These are phyloP conservation scores for Polia nebulosa DNA, from an alignment of 2,888 invertebrate genomes.

Conservation along the genomic window DNA sequence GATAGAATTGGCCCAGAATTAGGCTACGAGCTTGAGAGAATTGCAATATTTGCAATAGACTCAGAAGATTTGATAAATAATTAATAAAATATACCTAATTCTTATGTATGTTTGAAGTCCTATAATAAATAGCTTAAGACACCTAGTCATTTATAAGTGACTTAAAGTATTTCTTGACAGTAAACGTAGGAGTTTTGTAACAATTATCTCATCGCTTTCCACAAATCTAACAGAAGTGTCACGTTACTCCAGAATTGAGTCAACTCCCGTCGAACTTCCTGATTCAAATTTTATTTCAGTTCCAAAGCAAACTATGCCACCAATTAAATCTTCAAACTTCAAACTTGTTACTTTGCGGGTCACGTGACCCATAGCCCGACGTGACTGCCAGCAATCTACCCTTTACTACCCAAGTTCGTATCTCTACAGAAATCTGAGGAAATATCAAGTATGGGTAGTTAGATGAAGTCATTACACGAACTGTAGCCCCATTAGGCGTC, in stretches of 20 bases:
- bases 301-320: conserved; percentile 44
- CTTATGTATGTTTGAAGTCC: too few species aligned
- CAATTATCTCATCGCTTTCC: too few species aligned
- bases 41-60: too few species aligned
- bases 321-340: conserved; percentile 54
- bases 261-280: conserved; percentile 17
- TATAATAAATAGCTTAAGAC: too few species aligned
- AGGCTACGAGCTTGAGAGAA: too few species aligned
- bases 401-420: conserved; percentile 56
- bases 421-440: conserved; percentile 52
- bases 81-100: too few species aligned
- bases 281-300: conserved; percentile 45
- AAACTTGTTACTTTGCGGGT: conserved; percentile 58
- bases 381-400: conserved; percentile 52
- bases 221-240: neutral
- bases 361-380: conserved; percentile 48
- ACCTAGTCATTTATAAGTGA: too few species aligned
- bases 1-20: too few species aligned
- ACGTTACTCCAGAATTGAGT: neutral
- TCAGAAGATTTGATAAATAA: too few species aligned
- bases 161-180: too few species aligned
- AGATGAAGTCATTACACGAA: conserved; percentile 59
- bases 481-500: conserved; percentile 51
- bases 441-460: conserved; percentile 41
- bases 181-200: too few species aligned